phyloP scores from a whole-genome alignment of 2,113 vertebrate genomes.

The Syrmaticus mikado region DNA sequence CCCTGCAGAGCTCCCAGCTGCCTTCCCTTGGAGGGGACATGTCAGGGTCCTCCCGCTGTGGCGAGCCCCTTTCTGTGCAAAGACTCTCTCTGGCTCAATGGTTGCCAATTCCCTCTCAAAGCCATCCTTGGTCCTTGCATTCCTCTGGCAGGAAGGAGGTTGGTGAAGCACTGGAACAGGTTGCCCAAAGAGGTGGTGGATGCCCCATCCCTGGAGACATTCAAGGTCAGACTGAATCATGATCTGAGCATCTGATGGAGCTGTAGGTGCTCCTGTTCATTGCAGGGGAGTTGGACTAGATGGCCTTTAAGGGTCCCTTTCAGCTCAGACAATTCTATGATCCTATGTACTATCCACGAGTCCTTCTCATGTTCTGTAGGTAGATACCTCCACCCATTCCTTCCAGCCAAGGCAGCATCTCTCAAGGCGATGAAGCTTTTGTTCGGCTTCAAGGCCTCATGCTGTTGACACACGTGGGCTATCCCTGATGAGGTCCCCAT shows the following conservation, averaged over 20 bases:
- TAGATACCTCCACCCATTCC: neutral
- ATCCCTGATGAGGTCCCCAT: neutral
- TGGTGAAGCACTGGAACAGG: too few species aligned
- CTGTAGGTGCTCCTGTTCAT: too few species aligned
- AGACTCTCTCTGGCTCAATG: neutral
- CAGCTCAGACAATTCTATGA: too few species aligned
- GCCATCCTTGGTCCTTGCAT: neutral
- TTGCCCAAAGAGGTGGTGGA: too few species aligned
- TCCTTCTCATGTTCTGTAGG: fast-evolving
- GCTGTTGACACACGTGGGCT: neutral
- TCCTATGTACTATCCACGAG: neutral
- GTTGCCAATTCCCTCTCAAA: neutral
- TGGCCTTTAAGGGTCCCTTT: too few species aligned
- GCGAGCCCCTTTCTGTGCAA: neutral
- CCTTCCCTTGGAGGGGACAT: neutral
- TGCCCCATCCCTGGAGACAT: too few species aligned
- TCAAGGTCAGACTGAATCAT: too few species aligned
- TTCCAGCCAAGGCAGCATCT: neutral
- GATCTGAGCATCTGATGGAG: too few species aligned
- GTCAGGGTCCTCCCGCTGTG: neutral
- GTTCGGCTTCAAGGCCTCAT: neutral
- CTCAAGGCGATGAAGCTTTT: neutral
- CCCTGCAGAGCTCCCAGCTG: neutral
- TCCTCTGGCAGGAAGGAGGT: neutral
- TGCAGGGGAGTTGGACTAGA: too few species aligned